Evolutionary conservation across 2,113 vertebrate genomes (phyloP), one percentile per base, ranked within the genome.

Genomic region (Gopherus evgoodei): DNA sequence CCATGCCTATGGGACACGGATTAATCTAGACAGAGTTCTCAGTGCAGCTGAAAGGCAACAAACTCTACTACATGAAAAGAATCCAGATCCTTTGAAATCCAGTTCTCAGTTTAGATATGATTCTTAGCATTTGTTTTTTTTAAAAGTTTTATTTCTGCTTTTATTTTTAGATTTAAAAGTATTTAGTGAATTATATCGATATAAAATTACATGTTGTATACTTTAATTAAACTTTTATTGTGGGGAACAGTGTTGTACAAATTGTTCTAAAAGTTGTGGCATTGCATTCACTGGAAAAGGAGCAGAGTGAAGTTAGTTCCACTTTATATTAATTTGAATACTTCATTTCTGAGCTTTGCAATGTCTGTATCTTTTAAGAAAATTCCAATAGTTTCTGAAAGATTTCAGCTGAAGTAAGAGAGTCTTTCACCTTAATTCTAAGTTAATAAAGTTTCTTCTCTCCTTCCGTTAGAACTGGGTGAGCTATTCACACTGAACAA

Each of bases 91-190:
- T 47, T 47, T 35, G 7, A 7, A 62, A 4, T 94, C 94, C 95
- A 5, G 80, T 52, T 94, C 95, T 92, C 75, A 44, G 53, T 53
- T 96, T 95, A 22, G 25, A 52, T 72, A 89, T 83, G 78, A 84
- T 93, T 86, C 56, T 44, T 24, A 89, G 82, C 79, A 44, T 16
- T 81, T 91, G 92, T 88, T 91, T 89, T 87, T 87, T 87, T 42
- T 65, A 86, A 50, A 9, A 86, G 92, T 93, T 96, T 80, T 31
- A 83, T 95, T 91, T 92, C 93, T 93, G 86, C 88, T 91, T 8
- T 21, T 94, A 95, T 92, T 89, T 81, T 87, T 95, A 94, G 95
- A 78, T 89, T 75, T 82, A 10, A 27, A 88, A 92, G 88, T 83
- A 83, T 93, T 96, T 3, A 81, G 3, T 19, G 13, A 25, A 4